phyloP scores from a whole-genome alignment of 2,113 vertebrate genomes.

The Vidua macroura region DNA sequence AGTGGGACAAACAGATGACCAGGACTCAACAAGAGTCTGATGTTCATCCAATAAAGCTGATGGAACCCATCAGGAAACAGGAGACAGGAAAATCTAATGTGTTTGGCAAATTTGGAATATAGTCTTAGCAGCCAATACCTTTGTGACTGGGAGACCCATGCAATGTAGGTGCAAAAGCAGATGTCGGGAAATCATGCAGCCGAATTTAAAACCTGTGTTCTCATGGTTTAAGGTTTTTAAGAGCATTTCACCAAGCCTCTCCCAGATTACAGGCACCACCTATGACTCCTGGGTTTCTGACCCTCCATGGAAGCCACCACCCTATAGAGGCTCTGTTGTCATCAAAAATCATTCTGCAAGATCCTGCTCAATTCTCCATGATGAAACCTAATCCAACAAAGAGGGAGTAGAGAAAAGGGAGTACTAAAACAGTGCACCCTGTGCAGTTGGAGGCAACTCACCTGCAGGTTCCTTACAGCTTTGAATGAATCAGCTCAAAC shows the following conservation, averaged over 20 bases:
- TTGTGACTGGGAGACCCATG: background rate
- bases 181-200: background rate
- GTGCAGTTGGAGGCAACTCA: background rate
- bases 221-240: background rate
- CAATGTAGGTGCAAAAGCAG: background rate
- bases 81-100: background rate
- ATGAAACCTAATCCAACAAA: background rate
- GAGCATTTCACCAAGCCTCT: background rate
- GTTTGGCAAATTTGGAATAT: background rate
- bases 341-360: background rate
- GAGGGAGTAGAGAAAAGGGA: background rate
- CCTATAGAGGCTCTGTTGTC: background rate
- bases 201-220: background rate
- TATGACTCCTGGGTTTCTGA: background rate
- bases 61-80: background rate
- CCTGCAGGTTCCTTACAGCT: background rate
- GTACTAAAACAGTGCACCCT: background rate
- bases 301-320: rapidly evolving
- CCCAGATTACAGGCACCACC: background rate
- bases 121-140: background rate
- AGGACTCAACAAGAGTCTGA: background rate
- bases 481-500: background rate
- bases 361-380: background rate
- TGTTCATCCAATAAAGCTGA: background rate
- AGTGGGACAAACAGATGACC: background rate